Base-by-base conservation (phyloP, 2,113 vertebrate species). In the Chloropsis cyanopogon region DNA sequence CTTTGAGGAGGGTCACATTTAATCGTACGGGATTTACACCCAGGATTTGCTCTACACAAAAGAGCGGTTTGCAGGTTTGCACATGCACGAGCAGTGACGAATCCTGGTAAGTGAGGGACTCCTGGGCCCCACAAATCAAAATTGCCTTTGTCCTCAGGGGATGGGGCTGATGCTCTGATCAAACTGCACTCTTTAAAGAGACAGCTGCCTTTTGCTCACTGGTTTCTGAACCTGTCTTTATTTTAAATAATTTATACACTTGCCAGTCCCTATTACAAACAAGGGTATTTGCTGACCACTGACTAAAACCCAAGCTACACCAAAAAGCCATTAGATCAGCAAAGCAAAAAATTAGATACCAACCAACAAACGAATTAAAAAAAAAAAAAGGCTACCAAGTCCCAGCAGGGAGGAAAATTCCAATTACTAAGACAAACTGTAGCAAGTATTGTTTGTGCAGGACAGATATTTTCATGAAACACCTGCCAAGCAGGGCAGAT, bases 91-190 rank as follows among this genome's bases (percentile, higher is more conserved):
- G 85, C 90, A 72, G 84, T 72, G 73, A 76, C 0, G n/a, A 71
- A 87, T 87, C 69, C 65, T 3, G 10, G 56, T 95, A 95, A 95
- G 87, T 86, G 95, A 97, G 86, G 71, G 88, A 92, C 96, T 95
- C 93, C 86, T 88, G 92, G 96, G 95, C 97, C 92, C 91, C 91
- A 91, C 91, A 95, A 97, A 97, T 97, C 89, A 95, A 94, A 96
- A 94, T 80, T 87, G 93, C 88, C 82, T 95, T 95, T 92, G 82
- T 95, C 97, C 92, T 96, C 95, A 81, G 86, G 93, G 92, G 92
- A 95, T 42, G 82, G 86, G 90, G 89, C 88, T 97, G 95, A 84
- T 90, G 89, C 85, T 94, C 73, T 5, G 91, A 93, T 82, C 86
- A 96, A 96, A 95, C 56, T 70, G 77, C 71, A 39, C 77, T 92